A percentile compares a stretch with the other conserved stretches of the same genome.
These are phyloP conservation scores for Margaritifera margaritifera DNA, from an alignment of 2,888 invertebrate genomes.

Conservation along the genomic window DNA sequence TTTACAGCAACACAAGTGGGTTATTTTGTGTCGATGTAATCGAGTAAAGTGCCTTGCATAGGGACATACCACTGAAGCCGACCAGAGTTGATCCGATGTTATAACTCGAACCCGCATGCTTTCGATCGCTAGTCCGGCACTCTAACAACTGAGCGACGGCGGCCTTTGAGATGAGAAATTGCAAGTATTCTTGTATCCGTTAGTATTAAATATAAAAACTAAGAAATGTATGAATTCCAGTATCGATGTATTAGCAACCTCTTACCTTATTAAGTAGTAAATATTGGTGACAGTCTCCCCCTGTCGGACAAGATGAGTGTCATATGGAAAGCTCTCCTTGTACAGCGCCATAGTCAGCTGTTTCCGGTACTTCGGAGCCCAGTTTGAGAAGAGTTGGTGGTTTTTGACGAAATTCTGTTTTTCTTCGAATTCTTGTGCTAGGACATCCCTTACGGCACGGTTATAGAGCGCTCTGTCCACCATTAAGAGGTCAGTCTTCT, in stretches of 20 bases:
- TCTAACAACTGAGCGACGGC: no score
- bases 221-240: neutral
- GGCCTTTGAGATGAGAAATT: no score
- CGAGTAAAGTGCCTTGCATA: no score
- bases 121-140: no score
- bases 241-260: no score
- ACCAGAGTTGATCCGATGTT: no score
- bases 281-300: slow-evolving; percentile 65
- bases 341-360: slow-evolving; percentile 71
- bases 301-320: slow-evolving; percentile 63
- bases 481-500: slow-evolving; percentile 68
- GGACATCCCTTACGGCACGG: slow-evolving; percentile 66
- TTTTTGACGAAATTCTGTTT: slow-evolving; percentile 66
- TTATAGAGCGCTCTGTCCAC: slow-evolving; percentile 69
- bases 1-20: no score
- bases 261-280: slow-evolving; percentile 51
- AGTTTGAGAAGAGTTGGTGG: slow-evolving; percentile 63
- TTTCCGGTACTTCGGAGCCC: slow-evolving; percentile 70
- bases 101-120: no score
- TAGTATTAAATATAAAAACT: no score
- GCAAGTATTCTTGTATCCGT: no score
- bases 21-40: no score
- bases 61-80: no score
- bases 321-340: slow-evolving; percentile 64
- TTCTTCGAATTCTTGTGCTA: slow-evolving; percentile 69